These are phyloP conservation scores for Lycia hirtaria DNA, from an alignment of 2,888 invertebrate genomes.

Conservation along the genomic window DNA sequence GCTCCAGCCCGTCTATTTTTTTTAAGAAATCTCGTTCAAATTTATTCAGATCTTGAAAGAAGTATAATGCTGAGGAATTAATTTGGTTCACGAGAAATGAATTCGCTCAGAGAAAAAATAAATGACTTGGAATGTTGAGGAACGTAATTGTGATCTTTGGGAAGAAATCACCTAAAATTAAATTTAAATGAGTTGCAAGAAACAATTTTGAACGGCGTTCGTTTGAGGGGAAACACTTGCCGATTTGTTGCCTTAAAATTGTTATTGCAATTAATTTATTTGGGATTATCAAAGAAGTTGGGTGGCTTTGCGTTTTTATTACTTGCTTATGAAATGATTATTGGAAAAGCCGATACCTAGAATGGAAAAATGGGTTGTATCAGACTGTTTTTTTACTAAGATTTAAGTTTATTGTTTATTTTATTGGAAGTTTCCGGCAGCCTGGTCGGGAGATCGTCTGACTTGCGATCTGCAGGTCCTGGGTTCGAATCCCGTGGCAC, in stretches of 20 bases:
- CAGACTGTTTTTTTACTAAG: no score
- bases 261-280: conserved; percentile 25
- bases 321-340: conserved; percentile 4
- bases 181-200: conserved; percentile 62
- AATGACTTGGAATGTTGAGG: conserved; percentile 75
- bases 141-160: conserved; percentile 76
- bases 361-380: no score
- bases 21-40: conserved; percentile 77
- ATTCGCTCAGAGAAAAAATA: conserved; percentile 72
- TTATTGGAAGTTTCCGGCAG: no score
- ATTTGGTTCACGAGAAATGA: conserved; percentile 77
- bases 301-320: conserved; percentile 8
- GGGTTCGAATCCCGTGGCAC: no score
- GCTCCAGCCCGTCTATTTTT: conserved; percentile 69
- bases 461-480: no score
- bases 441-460: no score
- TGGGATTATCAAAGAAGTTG: conserved; percentile 15
- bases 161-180: conserved; percentile 57
- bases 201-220: conserved; percentile 54
- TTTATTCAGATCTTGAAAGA: conserved; percentile 81
- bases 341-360: no score
- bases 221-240: conserved; percentile 27
- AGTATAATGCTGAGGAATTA: conserved; percentile 81
- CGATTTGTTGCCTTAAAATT: conserved; percentile 26
- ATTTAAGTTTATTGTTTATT: no score